Base-by-base conservation (phyloP, 2,888 invertebrate species). In the Sphaerophoria rueppellii region DNA sequence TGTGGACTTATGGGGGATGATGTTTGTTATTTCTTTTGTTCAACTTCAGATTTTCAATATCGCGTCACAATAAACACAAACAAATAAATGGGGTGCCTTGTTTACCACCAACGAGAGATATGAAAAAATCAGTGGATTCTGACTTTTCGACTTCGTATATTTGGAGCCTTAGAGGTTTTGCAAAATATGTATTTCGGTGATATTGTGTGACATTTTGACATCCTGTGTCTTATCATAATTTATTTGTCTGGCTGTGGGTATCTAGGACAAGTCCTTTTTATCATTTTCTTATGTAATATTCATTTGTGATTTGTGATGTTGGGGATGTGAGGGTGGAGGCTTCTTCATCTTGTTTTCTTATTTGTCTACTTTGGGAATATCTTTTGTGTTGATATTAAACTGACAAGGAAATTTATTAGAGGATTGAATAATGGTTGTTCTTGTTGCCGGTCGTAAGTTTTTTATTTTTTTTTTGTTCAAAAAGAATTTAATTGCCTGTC, bases 21-120 rank as follows among this genome's bases (percentile, higher is more conserved):
- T 24, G 46, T 48, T n/a, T 46, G 32, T 46, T 50, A 46, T 48
- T 65, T 48, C 37, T 14, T 16, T 58, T 58, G 37, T 60, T 60
- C 24, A 57, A 71, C 50, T 78, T 52, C 37, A 55, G 57, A 74
- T 82, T 67, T 79, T 60, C 82, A 75, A 83, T 71, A 70, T 63
- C 9, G 63, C 14, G 34, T 40, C 14, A 9, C 12, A 50, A 46
- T 12, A 46, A 43, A 43, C 7, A 43, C 6, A 5, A 43, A 43
- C 9, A 9, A n/a, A 11, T 35, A 67, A 34, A 16, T 16, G 11
- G 14, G 4, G 55, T 6, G 24, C 60, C 52, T 78, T 74, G 72
- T 82, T 75, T 55, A 60, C 50, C 48, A 43, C 11, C 9, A 43
- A 6, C 4, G 5, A 16, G 0, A 58, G 32, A 48, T 73, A 60